Evolutionary conservation across 2,797 vertebrate species (phyloP), one percentile per base, ranked within the genome.

Genomic region (Bradypus variegatus): DNA sequence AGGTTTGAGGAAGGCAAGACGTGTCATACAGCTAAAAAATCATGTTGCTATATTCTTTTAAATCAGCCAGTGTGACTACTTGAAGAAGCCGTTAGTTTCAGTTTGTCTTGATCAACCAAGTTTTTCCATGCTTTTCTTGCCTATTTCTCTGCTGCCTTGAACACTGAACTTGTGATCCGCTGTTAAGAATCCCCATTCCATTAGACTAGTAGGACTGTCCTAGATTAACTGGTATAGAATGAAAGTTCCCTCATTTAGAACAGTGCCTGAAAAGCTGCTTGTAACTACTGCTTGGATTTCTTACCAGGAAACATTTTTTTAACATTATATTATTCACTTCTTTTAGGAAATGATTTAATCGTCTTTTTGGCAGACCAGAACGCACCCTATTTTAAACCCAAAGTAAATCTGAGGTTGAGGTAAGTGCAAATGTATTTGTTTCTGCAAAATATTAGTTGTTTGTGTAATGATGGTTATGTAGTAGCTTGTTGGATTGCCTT

Each of bases 311-410:
- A 60, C 33, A 33, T 73, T 27, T 94, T 79, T 5, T 70, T 95
- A 82, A 96, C 92, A 45, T 48, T 2, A 73, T 84, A 38, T 69
- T 45, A 60, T 94, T 96, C 86, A 53, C 48, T 97, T 93, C 41
- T 93, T 83, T 98, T 97, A 99, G 99, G 97, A 76, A 98, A 98
- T 94, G 98, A 99, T 78, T 93, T 99, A 96, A 91, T 98, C 92
- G 98, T 99, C 88, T 99, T 99, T 95, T 92, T 99, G 97, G 99
- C 99, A 96, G 99, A 99, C 96, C 97, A 98, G 82, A 99, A 98
- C 86, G 96, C 97, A 1, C 99, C 99, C 53, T 99, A 99, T 97
- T 99, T 99, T 96, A 99, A 99, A 95, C 99, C 99, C 84, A 99
- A 98, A 97, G 97, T 99, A 1, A 97, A 97, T 4, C 21, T 97